A percentile compares a stretch with the other conserved stretches of the same genome.
Conservation (phyloP, 2,113 vertebrate species). For the Perca fluviatilis region DNA sequence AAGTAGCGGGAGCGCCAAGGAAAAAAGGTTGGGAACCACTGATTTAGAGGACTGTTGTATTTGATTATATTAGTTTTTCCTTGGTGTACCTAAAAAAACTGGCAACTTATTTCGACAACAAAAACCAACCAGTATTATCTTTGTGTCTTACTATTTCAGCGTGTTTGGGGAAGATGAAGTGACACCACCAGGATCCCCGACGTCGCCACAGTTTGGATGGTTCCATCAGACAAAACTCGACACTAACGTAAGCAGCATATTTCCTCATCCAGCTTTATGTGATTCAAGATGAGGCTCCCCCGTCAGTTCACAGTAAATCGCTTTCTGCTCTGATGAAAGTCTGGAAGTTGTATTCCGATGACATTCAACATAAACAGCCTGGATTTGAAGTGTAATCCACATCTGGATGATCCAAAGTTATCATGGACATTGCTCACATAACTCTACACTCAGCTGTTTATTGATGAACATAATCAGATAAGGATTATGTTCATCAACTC, state of each 20-base stretch:
- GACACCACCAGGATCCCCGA: background rate
- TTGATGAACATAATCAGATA: slow-evolving; percentile 55
- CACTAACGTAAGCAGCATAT: slow-evolving; percentile 16
- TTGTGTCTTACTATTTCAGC: slow-evolving; percentile 15
- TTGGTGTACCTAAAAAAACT: background rate
- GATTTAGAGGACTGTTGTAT: no score
- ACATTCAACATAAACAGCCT: slow-evolving; percentile 7
- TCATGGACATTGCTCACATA: slow-evolving; percentile 35
- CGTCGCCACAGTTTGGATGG: slow-evolving; percentile 3
- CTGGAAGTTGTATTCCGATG: background rate
- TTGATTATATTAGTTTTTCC: background rate
- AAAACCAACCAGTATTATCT: background rate
- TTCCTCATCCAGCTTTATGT: background rate
- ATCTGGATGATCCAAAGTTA: slow-evolving; percentile 18
- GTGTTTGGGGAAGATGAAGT: slow-evolving; percentile 30
- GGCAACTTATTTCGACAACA: background rate
- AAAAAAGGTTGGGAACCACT: no score
- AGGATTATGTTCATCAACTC: slow-evolving; percentile 22
- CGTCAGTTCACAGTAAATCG: background rate
- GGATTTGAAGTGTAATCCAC: slow-evolving; percentile 27
- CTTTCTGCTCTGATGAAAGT: background rate
- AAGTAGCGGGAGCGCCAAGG: no score
- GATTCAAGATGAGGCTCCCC: background rate
- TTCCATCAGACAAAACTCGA: slow-evolving; percentile 14
- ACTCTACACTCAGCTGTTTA: slow-evolving; percentile 40